A percentile compares a stretch with the other conserved stretches of the same genome.
These are phyloP conservation scores for Sialis fuliginosa DNA, from an alignment of 2,888 invertebrate genomes.

Conservation along the genomic window DNA sequence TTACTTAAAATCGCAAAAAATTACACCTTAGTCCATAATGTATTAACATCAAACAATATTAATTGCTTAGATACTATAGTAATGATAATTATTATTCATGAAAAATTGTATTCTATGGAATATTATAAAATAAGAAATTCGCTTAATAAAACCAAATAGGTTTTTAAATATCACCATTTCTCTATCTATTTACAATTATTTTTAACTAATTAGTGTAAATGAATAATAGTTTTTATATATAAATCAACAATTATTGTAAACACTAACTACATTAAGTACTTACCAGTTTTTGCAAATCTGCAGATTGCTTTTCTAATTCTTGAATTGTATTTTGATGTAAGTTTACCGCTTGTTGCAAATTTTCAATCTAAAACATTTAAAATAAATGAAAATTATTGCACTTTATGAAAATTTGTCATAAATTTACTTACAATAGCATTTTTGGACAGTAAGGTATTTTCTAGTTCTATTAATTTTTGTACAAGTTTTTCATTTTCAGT, in stretches of 20 bases:
- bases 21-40: too few species aligned
- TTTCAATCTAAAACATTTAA: conserved; percentile 3
- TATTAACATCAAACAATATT: too few species aligned
- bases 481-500: background rate
- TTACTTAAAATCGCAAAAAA: too few species aligned
- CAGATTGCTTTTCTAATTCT: conserved; percentile 4
- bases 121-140: too few species aligned
- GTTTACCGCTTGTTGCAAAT: conserved; percentile 3
- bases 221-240: too few species aligned
- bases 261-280: background rate
- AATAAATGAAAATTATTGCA: background rate
- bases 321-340: conserved; percentile 5
- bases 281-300: background rate
- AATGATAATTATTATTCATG: too few species aligned
- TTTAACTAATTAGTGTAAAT: too few species aligned
- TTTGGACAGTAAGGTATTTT: conserved; percentile 1
- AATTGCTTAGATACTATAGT: too few species aligned
- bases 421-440: conserved; percentile 2
- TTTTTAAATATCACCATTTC: too few species aligned
- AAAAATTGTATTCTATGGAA: too few species aligned
- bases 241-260: background rate
- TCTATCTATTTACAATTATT: too few species aligned
- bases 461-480: background rate
- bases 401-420: background rate
- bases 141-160: too few species aligned